Base-by-base conservation (phyloP, 92 coral and sea anemone species). In the Porites cylindrica region DNA sequence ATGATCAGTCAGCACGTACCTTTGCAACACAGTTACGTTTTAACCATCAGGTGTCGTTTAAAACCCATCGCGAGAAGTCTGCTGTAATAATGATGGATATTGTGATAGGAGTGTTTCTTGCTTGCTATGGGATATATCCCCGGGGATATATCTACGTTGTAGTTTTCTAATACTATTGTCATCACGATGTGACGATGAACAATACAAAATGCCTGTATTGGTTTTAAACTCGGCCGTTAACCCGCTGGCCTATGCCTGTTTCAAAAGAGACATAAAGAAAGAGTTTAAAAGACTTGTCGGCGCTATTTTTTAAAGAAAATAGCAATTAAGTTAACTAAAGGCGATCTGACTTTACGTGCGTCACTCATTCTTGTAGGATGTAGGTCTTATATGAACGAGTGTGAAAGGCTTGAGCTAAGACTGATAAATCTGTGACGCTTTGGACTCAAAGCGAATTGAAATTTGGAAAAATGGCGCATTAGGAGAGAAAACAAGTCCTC, bases 1-100 rank as follows among this genome's bases (percentile, higher is more conserved):
- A 64, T 7, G 29, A 64, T 38, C 72, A 59, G 43, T 23, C 71
- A 10, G 47, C 83, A 8, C 61, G 38, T 8, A 52, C 60, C 74
- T 52, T 79, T 8, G 83, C 83, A 3, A 79, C 50, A 47, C 82
- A 78, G 18, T 10, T 78, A 12, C 82, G 71, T 32, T 78, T 78
- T 12, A 78, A 78, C 54, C 82, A 79, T 9, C 52, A 8, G 4
- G 50, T 23, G 13, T 76, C 59, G 12, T 56, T 21, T 60, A 76
- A 54, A 76, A 54, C 59, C 13, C 0, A 6, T 26, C 66, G 14
- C 19, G 80, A 24, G 21, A 58, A 7, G 16, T 56, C 80, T 14
- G 66, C 80, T 0, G 66, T 76, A 7, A 76, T 1, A 56, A 24
- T 58, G 20, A 76, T 59, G 80, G 80, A 18, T 6, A 21, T 75